Base-by-base conservation (phyloP, 2,888 invertebrate species). In the Bursaphelenchus okinawaensis region DNA sequence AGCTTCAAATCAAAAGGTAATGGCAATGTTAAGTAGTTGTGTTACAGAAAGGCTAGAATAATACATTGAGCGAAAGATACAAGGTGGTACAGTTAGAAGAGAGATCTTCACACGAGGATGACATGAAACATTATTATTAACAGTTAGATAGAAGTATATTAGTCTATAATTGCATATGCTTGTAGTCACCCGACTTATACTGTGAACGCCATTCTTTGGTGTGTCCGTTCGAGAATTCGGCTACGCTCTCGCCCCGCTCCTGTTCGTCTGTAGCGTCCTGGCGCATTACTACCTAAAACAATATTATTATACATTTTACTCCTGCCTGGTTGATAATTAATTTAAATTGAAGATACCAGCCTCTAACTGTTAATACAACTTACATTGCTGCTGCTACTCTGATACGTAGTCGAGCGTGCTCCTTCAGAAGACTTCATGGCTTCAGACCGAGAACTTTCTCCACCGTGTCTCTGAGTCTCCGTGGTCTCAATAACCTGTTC, bases 201-300 rank as follows among this genome's bases (percentile, higher is more conserved):
- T 23, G 27, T 19, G 22, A 23, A n/a, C 40, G 62, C 64, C 62
- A 62, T 26, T 62, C 62, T 22, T 55, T 52, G 54, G 60, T 52
- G 23, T 59, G 60, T 12, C 60, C 60, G 60, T 83, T 82, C 7
- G 82, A 80, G 70, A 83, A 79, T 57, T 80, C 81, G 22, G 75
- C 77, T 12, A 80, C 73, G 62, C 79, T 82, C 64, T 83, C 81
- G 23, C 76, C 82, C 8, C 79, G 70, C 56, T 83, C 82, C 66
- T 70, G 68, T 62, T 73, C 73, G 20, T 67, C 73, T 19, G 40
- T 28, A 22, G 23, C 51, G 23, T 71, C 31, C 16, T 67, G 66
- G 23, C 73, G 65, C 72, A 69, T 69, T 12, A 50, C 26, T 61
- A 69, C 58, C 72, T 68, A 22, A 16, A 12, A 4, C 40, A 40